Evolutionary conservation across 1,140 invertebrate genomes (phyloP).

Genomic region (Venustaconcha ellipsiformis): DNA sequence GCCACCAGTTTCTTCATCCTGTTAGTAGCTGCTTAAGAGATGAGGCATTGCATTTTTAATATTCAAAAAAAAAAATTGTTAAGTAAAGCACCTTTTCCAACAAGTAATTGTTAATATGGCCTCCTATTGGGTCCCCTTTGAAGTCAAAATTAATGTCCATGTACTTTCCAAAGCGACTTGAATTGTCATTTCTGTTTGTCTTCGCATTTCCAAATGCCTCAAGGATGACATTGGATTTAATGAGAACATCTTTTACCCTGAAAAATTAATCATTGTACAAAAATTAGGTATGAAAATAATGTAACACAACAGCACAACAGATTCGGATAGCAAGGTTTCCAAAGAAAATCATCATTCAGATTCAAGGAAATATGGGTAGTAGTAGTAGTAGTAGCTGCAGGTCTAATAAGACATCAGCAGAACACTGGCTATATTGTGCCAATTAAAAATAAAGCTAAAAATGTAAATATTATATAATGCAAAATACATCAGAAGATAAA

Average conservation of each 20-base stretch:
- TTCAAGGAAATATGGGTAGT: no score
- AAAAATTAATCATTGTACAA: conserved; percentile 37
- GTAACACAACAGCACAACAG: no score
- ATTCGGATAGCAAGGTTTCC: no score
- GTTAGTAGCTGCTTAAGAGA: background rate
- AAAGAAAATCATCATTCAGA: no score
- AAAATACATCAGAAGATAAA: no score
- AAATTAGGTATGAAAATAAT: no score
- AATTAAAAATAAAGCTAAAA: no score
- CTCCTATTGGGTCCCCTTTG: conserved; percentile 96
- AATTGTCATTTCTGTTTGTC: conserved; percentile 97
- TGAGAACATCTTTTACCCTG: conserved; percentile 96
- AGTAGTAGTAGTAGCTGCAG: no score
- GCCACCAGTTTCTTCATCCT: background rate
- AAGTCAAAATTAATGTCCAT: conserved; percentile 99
- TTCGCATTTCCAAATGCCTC: conserved; percentile 99
- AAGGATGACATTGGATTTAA: conserved; percentile 95
- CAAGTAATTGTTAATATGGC: conserved; percentile 96
- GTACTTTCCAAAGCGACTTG: conserved; percentile 97
- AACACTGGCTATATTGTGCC: no score
- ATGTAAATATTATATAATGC: no score
- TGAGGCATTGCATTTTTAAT: background rate
- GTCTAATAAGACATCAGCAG: no score
- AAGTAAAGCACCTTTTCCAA: conserved; percentile 82
- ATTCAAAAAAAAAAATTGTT: background rate